Evolutionary conservation across 2,888 invertebrate genomes (phyloP).

Genomic region (Mycalesis mineus): DNA sequence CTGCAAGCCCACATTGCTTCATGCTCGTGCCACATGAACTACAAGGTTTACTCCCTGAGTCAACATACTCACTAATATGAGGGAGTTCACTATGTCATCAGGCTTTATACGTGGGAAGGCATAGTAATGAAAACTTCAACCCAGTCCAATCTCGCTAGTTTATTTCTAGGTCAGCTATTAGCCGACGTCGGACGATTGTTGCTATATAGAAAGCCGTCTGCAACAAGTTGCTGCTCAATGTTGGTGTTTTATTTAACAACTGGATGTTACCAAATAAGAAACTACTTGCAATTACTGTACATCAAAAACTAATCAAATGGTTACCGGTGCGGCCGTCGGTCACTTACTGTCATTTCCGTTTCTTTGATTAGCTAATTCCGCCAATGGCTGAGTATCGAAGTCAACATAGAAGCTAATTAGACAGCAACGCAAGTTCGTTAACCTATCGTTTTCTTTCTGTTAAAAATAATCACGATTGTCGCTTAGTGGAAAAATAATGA

Average conservation of each 20-base stretch:
- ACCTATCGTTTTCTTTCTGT: conserved; percentile 10
- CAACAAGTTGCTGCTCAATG: conserved; percentile 28
- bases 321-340: conserved; percentile 38
- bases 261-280: conserved; percentile 21
- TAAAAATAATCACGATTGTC: not conserved
- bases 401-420: conserved; percentile 29
- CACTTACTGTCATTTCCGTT: conserved; percentile 64
- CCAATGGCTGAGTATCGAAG: conserved; percentile 39
- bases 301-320: conserved; percentile 41
- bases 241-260: conserved; percentile 16
- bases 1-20: conserved; percentile 41
- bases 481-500: not conserved
- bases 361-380: conserved; percentile 42
- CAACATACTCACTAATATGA: conserved; percentile 17
- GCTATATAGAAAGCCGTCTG: conserved; percentile 24
- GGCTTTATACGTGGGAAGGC: not conserved
- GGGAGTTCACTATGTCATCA: not conserved
- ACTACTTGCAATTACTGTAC: conserved; percentile 19
- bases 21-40: conserved; percentile 43
- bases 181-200: conserved; percentile 19
- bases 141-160: conserved; percentile 9
- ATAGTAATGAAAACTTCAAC: conserved; percentile 8
- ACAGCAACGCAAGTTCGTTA: conserved; percentile 26
- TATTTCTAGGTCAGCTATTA: conserved; percentile 27
- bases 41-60: conserved; percentile 30